These are phyloP conservation scores for Campoletis raptor DNA, from an alignment of 2,888 invertebrate species.

Conservation along the genomic window DNA sequence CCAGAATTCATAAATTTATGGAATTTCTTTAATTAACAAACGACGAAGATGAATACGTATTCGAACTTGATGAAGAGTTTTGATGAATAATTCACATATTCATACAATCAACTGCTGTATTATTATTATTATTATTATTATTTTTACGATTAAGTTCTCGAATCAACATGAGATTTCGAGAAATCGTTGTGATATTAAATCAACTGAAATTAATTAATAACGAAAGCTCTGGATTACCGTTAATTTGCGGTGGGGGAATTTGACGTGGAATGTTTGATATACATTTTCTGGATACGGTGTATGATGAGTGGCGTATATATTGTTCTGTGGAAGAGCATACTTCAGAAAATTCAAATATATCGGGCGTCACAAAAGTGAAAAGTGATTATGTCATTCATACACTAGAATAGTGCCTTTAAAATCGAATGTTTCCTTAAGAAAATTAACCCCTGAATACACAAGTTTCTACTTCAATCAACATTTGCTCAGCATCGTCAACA, in stretches of 20 bases:
- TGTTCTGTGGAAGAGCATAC: constrained; percentile 8
- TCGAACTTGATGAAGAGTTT: not conserved
- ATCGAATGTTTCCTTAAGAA: not conserved
- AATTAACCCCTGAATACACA: not conserved
- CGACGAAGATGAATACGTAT: not conserved
- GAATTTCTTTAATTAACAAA: not conserved
- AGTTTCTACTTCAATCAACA: not conserved
- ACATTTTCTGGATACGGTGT: constrained; percentile 2
- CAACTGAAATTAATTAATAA: constrained; percentile 6
- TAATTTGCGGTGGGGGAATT: constrained; percentile 1
- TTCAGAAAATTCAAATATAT: constrained; percentile 24
- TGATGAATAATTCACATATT: not conserved
- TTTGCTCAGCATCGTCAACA: not conserved
- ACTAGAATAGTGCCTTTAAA: not conserved
- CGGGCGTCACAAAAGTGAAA: not conserved
- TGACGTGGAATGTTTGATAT: constrained; percentile 31
- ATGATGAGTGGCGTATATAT: constrained; percentile 19
- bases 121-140: too few species aligned
- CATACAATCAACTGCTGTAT: not conserved
- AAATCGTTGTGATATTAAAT: not conserved
- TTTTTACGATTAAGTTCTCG: not conserved
- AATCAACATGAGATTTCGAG: not conserved
- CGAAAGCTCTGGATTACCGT: constrained; percentile 14
- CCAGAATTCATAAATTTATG: not conserved
- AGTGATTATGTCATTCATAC: not conserved